These are phyloP conservation scores for Euura lappo DNA, from an alignment of 1,140 invertebrate species.

Conservation along the genomic window DNA sequence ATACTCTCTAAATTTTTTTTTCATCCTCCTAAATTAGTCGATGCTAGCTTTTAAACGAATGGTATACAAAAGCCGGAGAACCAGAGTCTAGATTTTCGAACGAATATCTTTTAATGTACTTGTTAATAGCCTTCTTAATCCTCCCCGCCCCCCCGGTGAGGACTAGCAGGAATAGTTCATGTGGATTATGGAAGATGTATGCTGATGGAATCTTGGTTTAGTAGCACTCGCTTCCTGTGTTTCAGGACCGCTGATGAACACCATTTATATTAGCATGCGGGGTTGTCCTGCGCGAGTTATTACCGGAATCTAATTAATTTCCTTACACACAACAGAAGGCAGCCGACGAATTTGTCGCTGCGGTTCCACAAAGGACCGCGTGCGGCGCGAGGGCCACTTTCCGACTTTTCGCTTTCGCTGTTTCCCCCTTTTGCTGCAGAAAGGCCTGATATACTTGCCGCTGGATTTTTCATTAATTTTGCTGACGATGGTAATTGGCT, in stretches of 20 bases:
- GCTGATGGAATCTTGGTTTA: slow-evolving; percentile 7
- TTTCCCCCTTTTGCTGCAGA: too few species aligned
- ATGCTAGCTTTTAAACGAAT: too few species aligned
- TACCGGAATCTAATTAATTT: slow-evolving; percentile 3
- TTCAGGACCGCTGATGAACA: neutral
- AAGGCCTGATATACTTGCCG: too few species aligned
- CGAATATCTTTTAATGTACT: slow-evolving; percentile 2
- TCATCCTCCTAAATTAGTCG: too few species aligned
- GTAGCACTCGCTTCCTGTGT: neutral
- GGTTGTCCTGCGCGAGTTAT: neutral
- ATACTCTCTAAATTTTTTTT: too few species aligned
- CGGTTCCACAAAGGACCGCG: neutral
- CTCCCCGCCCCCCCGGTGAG: neutral
- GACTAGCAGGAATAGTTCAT: neutral
- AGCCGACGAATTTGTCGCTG: neutral
- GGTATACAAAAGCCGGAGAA: too few species aligned
- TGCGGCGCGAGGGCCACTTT: neutral
- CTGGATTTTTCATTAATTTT: too few species aligned
- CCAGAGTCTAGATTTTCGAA: neutral
- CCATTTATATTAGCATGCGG: neutral
- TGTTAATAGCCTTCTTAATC: slow-evolving; percentile 2
- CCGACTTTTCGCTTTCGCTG: neutral
- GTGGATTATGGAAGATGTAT: slow-evolving; percentile 5
- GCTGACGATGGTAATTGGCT: too few species aligned
- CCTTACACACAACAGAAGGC: neutral